Evolutionary conservation across 2,113 vertebrate genomes (phyloP), one percentile per base, ranked within the genome.

Genomic region (Myotis yumanensis): DNA sequence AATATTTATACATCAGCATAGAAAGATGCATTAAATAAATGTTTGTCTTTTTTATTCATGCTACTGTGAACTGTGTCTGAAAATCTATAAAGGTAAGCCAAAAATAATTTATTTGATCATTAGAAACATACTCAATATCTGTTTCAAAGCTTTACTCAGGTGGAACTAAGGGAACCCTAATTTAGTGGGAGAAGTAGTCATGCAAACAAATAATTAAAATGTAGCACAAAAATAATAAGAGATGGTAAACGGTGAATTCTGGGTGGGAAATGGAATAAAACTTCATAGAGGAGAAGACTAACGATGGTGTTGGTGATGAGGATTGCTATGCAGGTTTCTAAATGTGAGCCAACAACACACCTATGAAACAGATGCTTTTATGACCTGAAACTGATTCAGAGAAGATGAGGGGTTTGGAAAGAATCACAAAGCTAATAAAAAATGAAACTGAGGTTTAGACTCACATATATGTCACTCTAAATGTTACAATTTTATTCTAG

Each of bases 151-250:
- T 59, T 79, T 17, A 25, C 54, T 85, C 32, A 72, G 46, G 18
- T 94, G 15, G 16, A 52, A 66, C 43, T 80, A 17, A 46, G 32
- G 46, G 17, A 66, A 57, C n/a, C 7, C n/a, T 68, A 43, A 43
- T 48, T 20, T 89, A 64, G 4, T 35, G 57, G 11, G 30, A 25
- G 52, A 95, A 40, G 15, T 28, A 89, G 22, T 52, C 18, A 64
- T 79, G 8, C 32, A 71, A 82, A 83, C 32, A 92, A 80, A 89
- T 92, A 25, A 84, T 94, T 86, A 83, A 89, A 89, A 93, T 57
- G 23, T 12, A 64, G 4, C 22, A 77, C 89, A 85, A 93, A 92
- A 43, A 51, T 66, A 10, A 51, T 76, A 83, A 94, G 54, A 68
- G 25, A 37, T 64, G 11, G 15, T 54, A 22, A 82, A 43, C 12